These are phyloP conservation scores for Gouania willdenowi DNA, from an alignment of 2,797 vertebrate genomes.

Conservation along the genomic window DNA sequence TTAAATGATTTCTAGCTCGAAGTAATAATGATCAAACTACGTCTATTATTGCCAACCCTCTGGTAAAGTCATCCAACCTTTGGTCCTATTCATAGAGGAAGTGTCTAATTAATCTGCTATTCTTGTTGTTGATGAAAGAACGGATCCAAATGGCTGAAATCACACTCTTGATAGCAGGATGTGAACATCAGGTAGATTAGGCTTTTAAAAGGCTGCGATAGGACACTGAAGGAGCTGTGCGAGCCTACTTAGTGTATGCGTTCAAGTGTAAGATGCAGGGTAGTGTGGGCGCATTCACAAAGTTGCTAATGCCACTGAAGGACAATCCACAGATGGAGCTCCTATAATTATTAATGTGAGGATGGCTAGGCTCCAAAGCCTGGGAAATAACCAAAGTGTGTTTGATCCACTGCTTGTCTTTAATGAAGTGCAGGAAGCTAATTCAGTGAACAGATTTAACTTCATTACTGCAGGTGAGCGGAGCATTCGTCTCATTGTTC, in stretches of 20 bases:
- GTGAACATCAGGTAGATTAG: slow-evolving; percentile 36
- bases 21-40: slow-evolving; percentile 55
- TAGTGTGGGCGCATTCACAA: slow-evolving; percentile 62
- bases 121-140: slow-evolving; percentile 45
- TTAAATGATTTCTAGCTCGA: slow-evolving; percentile 58
- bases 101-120: slow-evolving; percentile 66
- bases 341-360: slow-evolving; percentile 77
- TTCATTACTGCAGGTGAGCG: slow-evolving; percentile 70
- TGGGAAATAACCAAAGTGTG: slow-evolving; percentile 67
- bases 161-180: slow-evolving; percentile 13
- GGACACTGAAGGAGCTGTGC: slow-evolving; percentile 18
- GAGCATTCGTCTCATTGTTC: slow-evolving; percentile 40
- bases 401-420: slow-evolving; percentile 74
- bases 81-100: slow-evolving; percentile 46
- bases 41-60: slow-evolving; percentile 50
- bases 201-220: slow-evolving; percentile 34
- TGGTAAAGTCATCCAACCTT: slow-evolving; percentile 49
- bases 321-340: slow-evolving; percentile 76
- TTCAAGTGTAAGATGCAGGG: slow-evolving; percentile 36
- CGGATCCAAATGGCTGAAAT: slow-evolving; percentile 35
- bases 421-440: slow-evolving; percentile 75
- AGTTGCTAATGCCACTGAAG: slow-evolving; percentile 65
- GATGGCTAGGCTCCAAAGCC: slow-evolving; percentile 75
- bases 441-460: slow-evolving; percentile 69
- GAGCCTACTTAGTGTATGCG: slow-evolving; percentile 17